Evolutionary conservation across 2,113 vertebrate species (phyloP), one percentile per base, ranked within the genome.

Genomic region (Corydoras maculifer): DNA sequence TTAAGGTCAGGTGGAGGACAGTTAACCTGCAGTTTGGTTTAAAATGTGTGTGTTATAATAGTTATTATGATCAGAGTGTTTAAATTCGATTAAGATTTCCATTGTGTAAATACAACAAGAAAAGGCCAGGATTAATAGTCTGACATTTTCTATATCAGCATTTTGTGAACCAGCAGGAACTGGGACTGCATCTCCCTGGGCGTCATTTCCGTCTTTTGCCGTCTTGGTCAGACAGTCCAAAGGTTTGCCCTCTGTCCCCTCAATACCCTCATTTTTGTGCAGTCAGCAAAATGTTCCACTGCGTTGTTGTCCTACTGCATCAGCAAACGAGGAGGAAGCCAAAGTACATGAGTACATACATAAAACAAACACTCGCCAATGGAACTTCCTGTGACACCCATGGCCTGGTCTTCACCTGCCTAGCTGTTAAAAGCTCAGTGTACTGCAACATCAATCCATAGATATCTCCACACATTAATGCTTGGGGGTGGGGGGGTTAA

Each of bases 331-430:
- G 50, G 32, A 74, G 51, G 54, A 71, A 72, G 59, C 14, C 48
- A 69, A 64, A 70, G 68, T 61, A 74, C 78, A 72, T 2, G 43
- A 35, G 58, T 61, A 71, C 49, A 68, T 63, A 32, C 35, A 59
- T 65, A 72, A n/a, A 74, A 53, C 63, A 70, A 18, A 15, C 31
- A 25, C 51, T 14, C 31, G 31, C 43, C 49, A 65, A 48, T 15
- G 30, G 9, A 8, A 11, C 50, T 55, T 49, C 15, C 58, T 67
- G 58, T 10, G 15, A 13, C 57, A 29, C 8, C 15, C 9, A 70
- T 53, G 67, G 69, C 32, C 30, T 31, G 13, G n/a, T 15, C 67
- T 57, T 69, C 57, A 63, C 69, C 50, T 57, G 60, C 61, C 18
- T 8, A 71, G 14, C 2, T 62, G 50, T 14, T 64, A 32, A 62